Percentiles rank a stretch among this genome's conserved stretches.
Conservation (phyloP, 2,797 vertebrate species). For the Dipus sagitta region DNA sequence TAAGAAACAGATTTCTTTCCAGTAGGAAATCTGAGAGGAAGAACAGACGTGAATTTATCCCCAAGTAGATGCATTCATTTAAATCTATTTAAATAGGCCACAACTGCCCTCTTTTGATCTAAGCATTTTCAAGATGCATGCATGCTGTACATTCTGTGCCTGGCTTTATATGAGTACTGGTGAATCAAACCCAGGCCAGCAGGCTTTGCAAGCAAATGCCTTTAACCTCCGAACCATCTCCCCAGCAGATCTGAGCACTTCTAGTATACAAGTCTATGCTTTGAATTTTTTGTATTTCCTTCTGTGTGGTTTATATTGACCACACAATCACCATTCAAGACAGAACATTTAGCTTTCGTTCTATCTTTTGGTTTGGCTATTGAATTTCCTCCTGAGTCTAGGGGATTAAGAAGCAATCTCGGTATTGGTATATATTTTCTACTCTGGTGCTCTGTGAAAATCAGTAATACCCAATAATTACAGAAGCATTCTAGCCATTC, state of each 20-base stretch:
- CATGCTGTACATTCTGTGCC: no score
- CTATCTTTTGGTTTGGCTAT: not conserved
- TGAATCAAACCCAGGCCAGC: no score
- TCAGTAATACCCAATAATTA: not conserved
- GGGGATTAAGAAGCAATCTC: not conserved
- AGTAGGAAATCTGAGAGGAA: not conserved
- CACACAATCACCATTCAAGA: not conserved
- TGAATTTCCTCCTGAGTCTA: not conserved
- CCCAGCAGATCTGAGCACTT: not conserved
- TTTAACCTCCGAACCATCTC: no score
- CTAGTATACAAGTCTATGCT: not conserved
- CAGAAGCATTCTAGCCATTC: not conserved
- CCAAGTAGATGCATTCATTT: not conserved
- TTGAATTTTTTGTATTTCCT: not conserved
- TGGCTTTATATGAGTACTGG: no score
- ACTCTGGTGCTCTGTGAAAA: not conserved
- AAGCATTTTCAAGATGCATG: not conserved
- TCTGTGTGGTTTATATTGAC: not conserved
- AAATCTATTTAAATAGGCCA: not conserved
- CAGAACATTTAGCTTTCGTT: not conserved
- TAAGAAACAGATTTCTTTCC: not conserved
- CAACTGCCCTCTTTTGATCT: not conserved
- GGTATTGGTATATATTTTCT: not conserved
- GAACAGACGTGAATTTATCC: not conserved
- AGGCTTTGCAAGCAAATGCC: no score